Conservation (phyloP, 2,113 vertebrate species). For the Nanorana parkeri region DNA sequence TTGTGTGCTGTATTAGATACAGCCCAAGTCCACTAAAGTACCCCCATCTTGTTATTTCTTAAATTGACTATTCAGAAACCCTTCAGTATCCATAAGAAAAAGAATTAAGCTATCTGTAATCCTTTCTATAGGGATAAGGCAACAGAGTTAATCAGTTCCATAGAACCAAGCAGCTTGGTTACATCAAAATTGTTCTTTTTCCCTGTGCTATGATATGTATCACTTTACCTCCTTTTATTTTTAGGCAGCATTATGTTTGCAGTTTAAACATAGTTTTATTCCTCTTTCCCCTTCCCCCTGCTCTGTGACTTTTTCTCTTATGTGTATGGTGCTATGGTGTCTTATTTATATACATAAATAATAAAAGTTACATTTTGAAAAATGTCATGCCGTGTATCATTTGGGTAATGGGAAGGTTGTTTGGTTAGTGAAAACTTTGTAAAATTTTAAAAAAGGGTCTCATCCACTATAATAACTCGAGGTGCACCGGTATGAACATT, state of each 20-base stretch:
- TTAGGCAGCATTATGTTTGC: constrained; percentile 45
- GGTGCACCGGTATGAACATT: too few relatives aligned
- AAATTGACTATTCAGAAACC: constrained; percentile 7
- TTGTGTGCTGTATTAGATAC: background rate
- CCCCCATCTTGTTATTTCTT: background rate
- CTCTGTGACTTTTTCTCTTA: constrained; percentile 53
- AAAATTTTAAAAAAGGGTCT: too few relatives aligned
- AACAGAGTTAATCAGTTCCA: constrained; percentile 19
- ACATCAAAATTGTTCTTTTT: constrained; percentile 13
- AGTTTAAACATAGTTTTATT: constrained; percentile 35
- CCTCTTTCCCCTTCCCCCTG: background rate
- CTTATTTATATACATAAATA: constrained; percentile 57
- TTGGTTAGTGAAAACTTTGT: too few relatives aligned
- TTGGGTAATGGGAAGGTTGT: background rate
- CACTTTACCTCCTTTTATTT: constrained; percentile 22
- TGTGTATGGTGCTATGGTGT: constrained; percentile 57
- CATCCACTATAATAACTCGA: too few relatives aligned
- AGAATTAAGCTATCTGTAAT: background rate
- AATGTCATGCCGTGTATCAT: background rate
- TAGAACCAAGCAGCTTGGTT: constrained; percentile 16
- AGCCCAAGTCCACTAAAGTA: background rate
- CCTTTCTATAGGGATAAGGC: constrained; percentile 7
- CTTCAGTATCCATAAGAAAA: background rate
- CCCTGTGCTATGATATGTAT: constrained; percentile 19
- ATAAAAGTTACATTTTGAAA: constrained; percentile 56